Conservation (phyloP, 2,888 invertebrate species). For the Eupithecia exiguata region DNA sequence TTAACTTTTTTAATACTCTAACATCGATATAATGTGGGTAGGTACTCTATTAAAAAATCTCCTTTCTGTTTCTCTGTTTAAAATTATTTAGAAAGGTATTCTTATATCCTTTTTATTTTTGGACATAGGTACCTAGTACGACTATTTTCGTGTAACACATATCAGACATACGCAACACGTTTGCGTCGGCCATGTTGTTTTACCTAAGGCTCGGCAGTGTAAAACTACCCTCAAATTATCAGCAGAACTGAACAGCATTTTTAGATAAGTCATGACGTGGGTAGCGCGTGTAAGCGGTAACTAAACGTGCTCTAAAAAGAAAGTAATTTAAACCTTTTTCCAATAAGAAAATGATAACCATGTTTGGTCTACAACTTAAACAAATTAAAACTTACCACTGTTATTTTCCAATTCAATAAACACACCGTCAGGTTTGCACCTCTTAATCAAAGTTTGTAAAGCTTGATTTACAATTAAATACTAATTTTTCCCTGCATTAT, state of each 20-base stretch:
- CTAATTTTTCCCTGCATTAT: slow-evolving; percentile 56
- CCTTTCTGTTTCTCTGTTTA: background rate
- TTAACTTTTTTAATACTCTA: slow-evolving; percentile 15
- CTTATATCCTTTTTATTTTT: too few relatives aligned
- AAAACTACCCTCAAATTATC: too few relatives aligned
- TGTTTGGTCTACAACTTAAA: background rate
- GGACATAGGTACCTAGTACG: too few relatives aligned
- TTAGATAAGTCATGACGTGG: too few relatives aligned
- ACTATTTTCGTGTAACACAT: too few relatives aligned
- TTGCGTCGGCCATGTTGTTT: too few relatives aligned
- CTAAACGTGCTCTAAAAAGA: background rate
- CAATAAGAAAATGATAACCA: too few relatives aligned
- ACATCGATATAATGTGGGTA: background rate
- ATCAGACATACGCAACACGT: too few relatives aligned
- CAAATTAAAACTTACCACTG: slow-evolving; percentile 14
- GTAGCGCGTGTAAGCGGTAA: too few relatives aligned
- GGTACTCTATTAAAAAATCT: background rate
- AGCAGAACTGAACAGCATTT: too few relatives aligned
- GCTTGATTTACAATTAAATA: slow-evolving; percentile 57
- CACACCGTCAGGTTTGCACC: slow-evolving; percentile 63
- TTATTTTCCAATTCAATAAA: slow-evolving; percentile 48
- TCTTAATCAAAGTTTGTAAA: slow-evolving; percentile 64
- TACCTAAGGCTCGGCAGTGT: too few relatives aligned
- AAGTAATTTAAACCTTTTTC: background rate
- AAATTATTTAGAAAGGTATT: background rate